Base-by-base conservation (phyloP, 1,140 invertebrate species). In the Alviniconcha marisindica region DNA sequence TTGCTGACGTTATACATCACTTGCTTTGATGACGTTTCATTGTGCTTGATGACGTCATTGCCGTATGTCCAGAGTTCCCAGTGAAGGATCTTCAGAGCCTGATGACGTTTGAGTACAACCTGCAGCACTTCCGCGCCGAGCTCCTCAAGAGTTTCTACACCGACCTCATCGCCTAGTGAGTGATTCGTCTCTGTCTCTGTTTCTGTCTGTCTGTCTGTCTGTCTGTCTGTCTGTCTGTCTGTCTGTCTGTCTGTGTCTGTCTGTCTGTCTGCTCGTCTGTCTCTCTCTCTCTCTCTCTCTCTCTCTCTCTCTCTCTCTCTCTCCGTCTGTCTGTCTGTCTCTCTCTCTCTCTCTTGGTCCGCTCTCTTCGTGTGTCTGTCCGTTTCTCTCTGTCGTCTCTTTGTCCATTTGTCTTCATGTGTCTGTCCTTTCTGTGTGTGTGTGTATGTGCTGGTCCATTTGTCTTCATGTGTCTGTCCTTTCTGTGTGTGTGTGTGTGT, bases 91-190 rank as follows among this genome's bases (percentile, higher is more conserved):
- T 80, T 0, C 78, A 44, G 14, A 40, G 56, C 18, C 56, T 80
- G 78, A 80, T 80, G 78, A 24, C 33, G 40, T 66, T 80, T 0
- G 78, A 80, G 38, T 21, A 66, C 56, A 80, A 66, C 10, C 15
- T 80, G 56, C 56, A 80, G 38, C 28, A 44, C 15, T 36, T 66
- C 18, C 36, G 78, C 1, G n/a, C 38, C 10, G 12, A 63, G 78
- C 78, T 80, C 21, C 56, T 80, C 1, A 66, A 66, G 78, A 80
- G 78, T 31, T 80, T 80, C 78, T 80, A 80, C 60, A 36, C 33
- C 33, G 78, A 80, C 15, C 56, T 80, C 24, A 38, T 60, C 5
- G 60, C 56, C 14, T 80, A 80, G 78, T 80, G 56, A 69, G 78
- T 80, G 21, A 18, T n/a, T n/a, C n/a, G 18, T 18, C 44, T 48